Evolutionary conservation across 1,140 invertebrate species (phyloP).

Genomic region (Brachionus plicatilis): DNA sequence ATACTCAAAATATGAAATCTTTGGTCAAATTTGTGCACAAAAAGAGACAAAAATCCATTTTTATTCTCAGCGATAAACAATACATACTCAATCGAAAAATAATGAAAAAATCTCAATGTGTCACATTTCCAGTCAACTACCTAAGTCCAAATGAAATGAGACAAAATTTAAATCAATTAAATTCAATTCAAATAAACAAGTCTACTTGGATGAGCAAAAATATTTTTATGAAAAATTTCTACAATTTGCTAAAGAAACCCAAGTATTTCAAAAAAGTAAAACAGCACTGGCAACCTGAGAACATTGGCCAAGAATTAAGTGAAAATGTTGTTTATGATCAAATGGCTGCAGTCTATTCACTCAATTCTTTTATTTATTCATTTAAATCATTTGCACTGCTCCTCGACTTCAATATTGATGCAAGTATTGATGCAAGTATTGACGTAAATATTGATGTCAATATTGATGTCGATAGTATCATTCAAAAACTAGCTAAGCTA

Average conservation of each 20-base stretch:
- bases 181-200: neutral
- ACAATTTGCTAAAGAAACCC: neutral
- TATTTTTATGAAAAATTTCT: neutral
- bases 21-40: neutral
- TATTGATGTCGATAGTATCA: neutral
- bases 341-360: neutral
- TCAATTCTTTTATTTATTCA: neutral
- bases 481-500: neutral
- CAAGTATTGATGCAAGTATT: no score
- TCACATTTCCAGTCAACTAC: neutral
- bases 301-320: neutral
- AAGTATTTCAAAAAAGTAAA: neutral
- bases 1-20: neutral
- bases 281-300: neutral
- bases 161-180: neutral
- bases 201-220: neutral
- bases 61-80: neutral
- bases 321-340: neutral
- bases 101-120: neutral
- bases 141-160: neutral
- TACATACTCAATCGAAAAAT: neutral
- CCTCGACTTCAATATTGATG: neutral
- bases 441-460: neutral
- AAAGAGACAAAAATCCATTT: neutral
- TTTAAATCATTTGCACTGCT: neutral